A percentile compares a stretch with the other conserved stretches of the same genome.
These are phyloP conservation scores for Carposina sasakii DNA, from an alignment of 1,140 invertebrate species.

Conservation along the genomic window DNA sequence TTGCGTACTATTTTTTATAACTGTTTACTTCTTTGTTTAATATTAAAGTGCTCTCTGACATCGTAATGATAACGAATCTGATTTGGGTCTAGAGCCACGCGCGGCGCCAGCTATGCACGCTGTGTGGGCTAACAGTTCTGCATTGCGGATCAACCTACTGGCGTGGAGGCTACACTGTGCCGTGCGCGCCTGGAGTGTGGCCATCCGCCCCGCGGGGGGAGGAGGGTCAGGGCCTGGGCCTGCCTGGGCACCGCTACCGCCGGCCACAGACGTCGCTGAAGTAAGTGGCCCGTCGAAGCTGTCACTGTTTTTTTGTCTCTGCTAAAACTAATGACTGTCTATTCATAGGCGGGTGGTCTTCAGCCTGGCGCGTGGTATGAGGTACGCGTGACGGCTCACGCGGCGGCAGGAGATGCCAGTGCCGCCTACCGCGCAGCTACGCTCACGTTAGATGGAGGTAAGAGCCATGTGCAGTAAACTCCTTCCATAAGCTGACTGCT, in stretches of 20 bases:
- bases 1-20: too few species aligned
- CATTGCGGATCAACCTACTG: constrained; percentile 79
- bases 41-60: too few species aligned
- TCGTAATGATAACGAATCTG: too few species aligned
- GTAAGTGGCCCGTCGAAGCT: not conserved
- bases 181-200: constrained; percentile 83
- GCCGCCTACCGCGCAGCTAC: constrained; percentile 81
- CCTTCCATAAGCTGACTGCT: too few species aligned
- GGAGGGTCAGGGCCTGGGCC: constrained; percentile 49
- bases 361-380: constrained; percentile 81
- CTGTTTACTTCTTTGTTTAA: too few species aligned
- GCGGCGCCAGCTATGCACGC: constrained; percentile 76
- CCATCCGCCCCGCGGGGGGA: constrained; percentile 72
- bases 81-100: constrained; percentile 66
- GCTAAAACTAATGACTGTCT: not conserved
- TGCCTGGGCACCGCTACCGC: constrained; percentile 53
- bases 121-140: constrained; percentile 77
- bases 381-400: constrained; percentile 79
- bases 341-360: constrained; percentile 68
- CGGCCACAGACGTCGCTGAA: not conserved
- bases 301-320: too few species aligned
- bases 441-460: constrained; percentile 78
- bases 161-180: constrained; percentile 89
- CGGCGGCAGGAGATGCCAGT: constrained; percentile 78
- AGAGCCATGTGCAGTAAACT: too few species aligned